Percentiles rank a stretch among this genome's conserved stretches.
These are phyloP conservation scores for Neoascia interrupta DNA, from an alignment of 2,888 invertebrate species.

Conservation along the genomic window DNA sequence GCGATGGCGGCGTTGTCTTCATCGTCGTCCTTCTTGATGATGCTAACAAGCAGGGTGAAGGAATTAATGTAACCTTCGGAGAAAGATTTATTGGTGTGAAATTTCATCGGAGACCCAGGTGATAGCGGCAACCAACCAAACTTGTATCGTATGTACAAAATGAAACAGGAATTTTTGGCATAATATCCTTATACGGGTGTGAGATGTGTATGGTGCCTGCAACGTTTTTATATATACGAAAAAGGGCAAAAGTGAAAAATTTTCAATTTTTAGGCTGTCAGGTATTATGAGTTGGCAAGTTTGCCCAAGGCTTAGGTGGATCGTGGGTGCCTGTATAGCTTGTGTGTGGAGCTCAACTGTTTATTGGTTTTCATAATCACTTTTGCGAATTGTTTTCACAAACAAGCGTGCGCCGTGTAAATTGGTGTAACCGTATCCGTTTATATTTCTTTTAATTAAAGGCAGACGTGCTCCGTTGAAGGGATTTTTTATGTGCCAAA, in stretches of 20 bases:
- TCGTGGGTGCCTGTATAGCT: background rate
- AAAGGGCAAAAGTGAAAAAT: slow-evolving; percentile 45
- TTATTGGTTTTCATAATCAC: no score
- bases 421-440: no score
- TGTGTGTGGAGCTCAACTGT: no score
- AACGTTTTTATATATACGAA: no score
- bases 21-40: slow-evolving; percentile 43
- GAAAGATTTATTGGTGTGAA: slow-evolving; percentile 73
- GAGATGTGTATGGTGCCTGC: no score
- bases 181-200: background rate
- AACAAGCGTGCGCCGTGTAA: no score
- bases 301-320: no score
- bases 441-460: no score
- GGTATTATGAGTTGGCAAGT: slow-evolving; percentile 7
- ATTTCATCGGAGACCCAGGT: slow-evolving; percentile 72
- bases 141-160: slow-evolving; percentile 27
- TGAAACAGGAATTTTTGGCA: slow-evolving; percentile 22
- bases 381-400: no score
- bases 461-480: no score
- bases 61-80: slow-evolving; percentile 71
- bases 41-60: slow-evolving; percentile 44
- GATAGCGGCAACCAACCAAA: slow-evolving; percentile 62
- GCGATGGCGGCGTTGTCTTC: no score
- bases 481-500: no score
- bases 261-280: slow-evolving; percentile 24